Conservation (phyloP, 1,140 invertebrate genomes). For the Ooceraea biroi region DNA sequence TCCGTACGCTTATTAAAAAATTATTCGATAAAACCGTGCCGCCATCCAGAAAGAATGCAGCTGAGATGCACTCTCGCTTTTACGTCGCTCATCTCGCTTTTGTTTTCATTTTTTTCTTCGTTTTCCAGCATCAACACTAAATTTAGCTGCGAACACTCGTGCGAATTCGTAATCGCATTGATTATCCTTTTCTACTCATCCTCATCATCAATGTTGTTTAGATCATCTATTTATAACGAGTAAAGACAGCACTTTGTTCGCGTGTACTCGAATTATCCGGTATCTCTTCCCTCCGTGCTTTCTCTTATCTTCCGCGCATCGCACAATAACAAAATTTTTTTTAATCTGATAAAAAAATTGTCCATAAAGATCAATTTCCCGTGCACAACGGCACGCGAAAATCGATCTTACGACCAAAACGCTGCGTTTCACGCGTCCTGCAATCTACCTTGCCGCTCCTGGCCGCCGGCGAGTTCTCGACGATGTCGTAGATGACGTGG, state of each 20-base stretch:
- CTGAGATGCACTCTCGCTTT: slow-evolving; percentile 59
- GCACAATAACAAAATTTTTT: no score
- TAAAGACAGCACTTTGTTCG: not conserved
- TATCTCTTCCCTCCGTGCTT: not conserved
- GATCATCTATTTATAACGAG: slow-evolving; percentile 5
- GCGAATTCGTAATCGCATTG: slow-evolving; percentile 51
- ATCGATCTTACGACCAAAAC: slow-evolving; percentile 11
- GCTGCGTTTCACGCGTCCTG: slow-evolving; percentile 1
- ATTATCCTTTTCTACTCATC: slow-evolving; percentile 2
- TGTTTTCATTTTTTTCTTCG: slow-evolving; percentile 56
- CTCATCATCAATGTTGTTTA: slow-evolving; percentile 4
- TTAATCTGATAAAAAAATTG: slow-evolving; percentile 1
- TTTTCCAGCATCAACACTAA: slow-evolving; percentile 57
- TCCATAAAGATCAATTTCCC: not conserved
- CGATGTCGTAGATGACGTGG: slow-evolving; percentile 96
- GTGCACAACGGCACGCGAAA: not conserved
- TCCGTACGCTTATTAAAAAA: slow-evolving; percentile 49
- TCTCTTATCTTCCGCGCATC: not conserved
- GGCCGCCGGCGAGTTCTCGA: slow-evolving; percentile 96
- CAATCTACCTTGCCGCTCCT: slow-evolving; percentile 93
- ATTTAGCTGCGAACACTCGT: slow-evolving; percentile 67
- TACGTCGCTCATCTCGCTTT: slow-evolving; percentile 38
- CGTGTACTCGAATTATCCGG: slow-evolving; percentile 42
- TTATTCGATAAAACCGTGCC: slow-evolving; percentile 52
- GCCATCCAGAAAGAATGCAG: slow-evolving; percentile 49